These are phyloP conservation scores for Tillus elongatus DNA, from an alignment of 2,888 invertebrate species.

Conservation along the genomic window DNA sequence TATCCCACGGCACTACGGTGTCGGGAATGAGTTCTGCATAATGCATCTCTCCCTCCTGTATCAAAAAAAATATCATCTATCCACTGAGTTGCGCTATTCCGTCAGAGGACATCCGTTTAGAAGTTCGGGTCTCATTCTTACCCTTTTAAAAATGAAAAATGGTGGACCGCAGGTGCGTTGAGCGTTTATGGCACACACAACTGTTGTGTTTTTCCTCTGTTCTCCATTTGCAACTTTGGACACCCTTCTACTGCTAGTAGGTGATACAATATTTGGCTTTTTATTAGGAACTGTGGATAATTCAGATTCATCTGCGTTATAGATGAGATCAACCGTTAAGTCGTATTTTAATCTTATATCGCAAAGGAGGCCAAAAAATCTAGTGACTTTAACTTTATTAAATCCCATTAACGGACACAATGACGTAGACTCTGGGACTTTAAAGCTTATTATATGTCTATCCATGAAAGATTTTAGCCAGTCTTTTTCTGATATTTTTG, in stretches of 20 bases:
- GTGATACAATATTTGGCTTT: constrained; percentile 19
- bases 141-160: constrained; percentile 14
- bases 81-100: constrained; percentile 18
- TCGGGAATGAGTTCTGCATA: too few species aligned
- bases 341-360: constrained; percentile 16
- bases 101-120: constrained; percentile 19
- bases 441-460: constrained; percentile 17
- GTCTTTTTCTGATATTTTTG: constrained; percentile 20
- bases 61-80: too few species aligned
- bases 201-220: constrained; percentile 17
- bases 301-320: constrained; percentile 23
- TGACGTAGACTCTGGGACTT: constrained; percentile 19
- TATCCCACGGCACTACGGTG: too few species aligned
- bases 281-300: constrained; percentile 21
- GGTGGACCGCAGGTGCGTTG: constrained; percentile 21
- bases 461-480: constrained; percentile 20
- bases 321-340: constrained; percentile 20
- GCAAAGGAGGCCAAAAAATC: constrained; percentile 7
- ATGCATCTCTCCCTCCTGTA: too few species aligned
- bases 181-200: constrained; percentile 20
- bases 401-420: constrained; percentile 19
- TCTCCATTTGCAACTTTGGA: constrained; percentile 20
- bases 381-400: constrained; percentile 16
- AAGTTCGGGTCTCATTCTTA: constrained; percentile 19
- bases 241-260: constrained; percentile 20